These are phyloP conservation scores for Meloidogyne floridensis DNA, from an alignment of 1,140 invertebrate species.

Conservation along the genomic window DNA sequence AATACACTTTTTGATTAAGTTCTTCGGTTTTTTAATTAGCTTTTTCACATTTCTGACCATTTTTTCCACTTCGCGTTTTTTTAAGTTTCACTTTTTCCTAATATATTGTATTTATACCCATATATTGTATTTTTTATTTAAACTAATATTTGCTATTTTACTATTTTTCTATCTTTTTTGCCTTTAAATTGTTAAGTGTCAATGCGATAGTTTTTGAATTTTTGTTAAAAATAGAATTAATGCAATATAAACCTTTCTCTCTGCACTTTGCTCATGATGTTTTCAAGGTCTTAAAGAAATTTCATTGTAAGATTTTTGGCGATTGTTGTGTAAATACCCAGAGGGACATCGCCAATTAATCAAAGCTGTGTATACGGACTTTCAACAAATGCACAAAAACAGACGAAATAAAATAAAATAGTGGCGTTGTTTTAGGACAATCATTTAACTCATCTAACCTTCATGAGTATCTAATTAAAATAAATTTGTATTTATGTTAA, in stretches of 20 bases:
- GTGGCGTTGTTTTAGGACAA: neutral
- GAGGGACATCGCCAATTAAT: conserved; percentile 1
- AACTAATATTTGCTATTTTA: too few relatives aligned
- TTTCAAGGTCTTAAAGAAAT: conserved; percentile 5
- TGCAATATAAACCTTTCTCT: neutral
- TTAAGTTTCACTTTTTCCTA: too few relatives aligned
- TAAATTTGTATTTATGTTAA: too few relatives aligned
- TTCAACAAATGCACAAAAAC: neutral
- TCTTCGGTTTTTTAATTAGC: too few relatives aligned
- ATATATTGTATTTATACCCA: too few relatives aligned
- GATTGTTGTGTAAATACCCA: conserved; percentile 1
- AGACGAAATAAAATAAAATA: neutral
- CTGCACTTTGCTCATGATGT: neutral
- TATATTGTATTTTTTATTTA: too few relatives aligned
- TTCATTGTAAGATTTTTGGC: neutral
- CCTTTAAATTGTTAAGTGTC: neutral
- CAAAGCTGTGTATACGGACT: neutral
- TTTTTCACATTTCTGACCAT: too few relatives aligned
- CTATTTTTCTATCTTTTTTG: too few relatives aligned
- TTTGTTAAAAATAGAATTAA: conserved; percentile 7
- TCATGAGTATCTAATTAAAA: too few relatives aligned
- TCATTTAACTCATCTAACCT: too few relatives aligned
- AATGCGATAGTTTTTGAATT: neutral
- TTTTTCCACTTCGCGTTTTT: too few relatives aligned
- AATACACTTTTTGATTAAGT: too few relatives aligned